Conservation (phyloP, 2,888 invertebrate species). For the Cerastoderma edule region DNA sequence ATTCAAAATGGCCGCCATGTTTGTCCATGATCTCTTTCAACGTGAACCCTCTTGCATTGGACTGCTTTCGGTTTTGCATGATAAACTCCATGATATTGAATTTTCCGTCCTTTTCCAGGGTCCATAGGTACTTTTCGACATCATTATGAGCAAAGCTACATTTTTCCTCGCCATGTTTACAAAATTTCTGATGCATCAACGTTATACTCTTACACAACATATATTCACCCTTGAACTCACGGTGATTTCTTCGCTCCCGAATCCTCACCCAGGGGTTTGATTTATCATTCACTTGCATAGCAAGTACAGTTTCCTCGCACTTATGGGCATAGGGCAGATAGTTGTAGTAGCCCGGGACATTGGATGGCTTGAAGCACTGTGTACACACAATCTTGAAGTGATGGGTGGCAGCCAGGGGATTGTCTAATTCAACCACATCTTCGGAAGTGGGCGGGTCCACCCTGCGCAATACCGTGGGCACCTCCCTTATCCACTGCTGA, state of each 20-base stretch:
- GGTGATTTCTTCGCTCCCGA: slow-evolving; percentile 75
- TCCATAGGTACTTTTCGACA: slow-evolving; percentile 78
- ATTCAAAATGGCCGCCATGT: slow-evolving; percentile 75
- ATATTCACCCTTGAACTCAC: slow-evolving; percentile 76
- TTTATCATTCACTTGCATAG: slow-evolving; percentile 55
- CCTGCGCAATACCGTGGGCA: slow-evolving; percentile 37
- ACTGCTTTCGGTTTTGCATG: slow-evolving; percentile 66
- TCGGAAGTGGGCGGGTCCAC: slow-evolving; percentile 20
- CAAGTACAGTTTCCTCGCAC: slow-evolving; percentile 76
- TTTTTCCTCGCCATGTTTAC: slow-evolving; percentile 68
- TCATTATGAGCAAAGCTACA: slow-evolving; percentile 80
- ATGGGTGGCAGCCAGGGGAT: slow-evolving; percentile 63
- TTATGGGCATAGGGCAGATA: slow-evolving; percentile 60
- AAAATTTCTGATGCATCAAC: slow-evolving; percentile 57
- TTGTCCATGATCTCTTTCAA: slow-evolving; percentile 70
- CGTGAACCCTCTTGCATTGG: slow-evolving; percentile 55
- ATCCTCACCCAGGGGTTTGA: slow-evolving; percentile 67
- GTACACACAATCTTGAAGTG: slow-evolving; percentile 69
- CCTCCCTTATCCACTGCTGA: slow-evolving; percentile 34
- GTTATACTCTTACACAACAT: slow-evolving; percentile 72
- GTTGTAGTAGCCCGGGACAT: slow-evolving; percentile 54
- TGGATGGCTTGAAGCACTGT: slow-evolving; percentile 61
- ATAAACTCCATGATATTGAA: slow-evolving; percentile 80
- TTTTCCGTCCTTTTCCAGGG: slow-evolving; percentile 74
- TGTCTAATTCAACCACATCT: slow-evolving; percentile 45